These are phyloP conservation scores for Poecilia velifera DNA, from an alignment of 2,797 vertebrate genomes.

Conservation along the genomic window DNA sequence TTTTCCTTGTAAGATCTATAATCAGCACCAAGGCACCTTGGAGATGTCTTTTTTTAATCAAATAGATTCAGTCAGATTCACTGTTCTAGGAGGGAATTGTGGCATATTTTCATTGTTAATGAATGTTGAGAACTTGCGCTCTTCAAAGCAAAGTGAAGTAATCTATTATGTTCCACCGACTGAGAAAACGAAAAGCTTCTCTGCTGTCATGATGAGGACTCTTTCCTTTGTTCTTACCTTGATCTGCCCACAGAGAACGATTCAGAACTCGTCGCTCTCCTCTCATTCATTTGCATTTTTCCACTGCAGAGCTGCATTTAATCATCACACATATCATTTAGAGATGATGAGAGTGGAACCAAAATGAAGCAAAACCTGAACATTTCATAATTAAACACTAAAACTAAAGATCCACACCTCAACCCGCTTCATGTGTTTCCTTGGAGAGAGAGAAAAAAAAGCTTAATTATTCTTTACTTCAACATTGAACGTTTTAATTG, in stretches of 20 bases:
- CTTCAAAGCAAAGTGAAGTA: conserved; percentile 37
- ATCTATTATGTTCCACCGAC: conserved; percentile 36
- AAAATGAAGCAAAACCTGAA: conserved; percentile 40
- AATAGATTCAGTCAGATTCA: conserved; percentile 1
- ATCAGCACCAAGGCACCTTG: neutral
- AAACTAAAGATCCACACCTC: conserved; percentile 28
- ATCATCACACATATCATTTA: conserved; percentile 65
- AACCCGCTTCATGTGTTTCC: conserved; percentile 26
- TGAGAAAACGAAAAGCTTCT: conserved; percentile 14
- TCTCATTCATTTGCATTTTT: conserved; percentile 64
- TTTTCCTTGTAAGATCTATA: neutral
- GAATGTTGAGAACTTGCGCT: conserved; percentile 1
- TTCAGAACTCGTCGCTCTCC: conserved; percentile 50
- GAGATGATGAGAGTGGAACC: conserved; percentile 50
- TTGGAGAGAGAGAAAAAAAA: conserved; percentile 5
- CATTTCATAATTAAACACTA: conserved; percentile 46
- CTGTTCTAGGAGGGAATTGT: neutral
- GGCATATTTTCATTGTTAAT: conserved; percentile 26
- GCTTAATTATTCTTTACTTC: conserved; percentile 1
- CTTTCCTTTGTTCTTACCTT: conserved; percentile 52
- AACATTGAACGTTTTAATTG: conserved; percentile 36
- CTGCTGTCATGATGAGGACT: conserved; percentile 22
- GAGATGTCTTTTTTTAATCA: conserved; percentile 7
- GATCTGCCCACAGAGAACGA: conserved; percentile 43
- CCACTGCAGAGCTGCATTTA: conserved; percentile 57